phyloP scores from a whole-genome alignment of 2,888 invertebrate species.

The Lamellibrachia satsuma region DNA sequence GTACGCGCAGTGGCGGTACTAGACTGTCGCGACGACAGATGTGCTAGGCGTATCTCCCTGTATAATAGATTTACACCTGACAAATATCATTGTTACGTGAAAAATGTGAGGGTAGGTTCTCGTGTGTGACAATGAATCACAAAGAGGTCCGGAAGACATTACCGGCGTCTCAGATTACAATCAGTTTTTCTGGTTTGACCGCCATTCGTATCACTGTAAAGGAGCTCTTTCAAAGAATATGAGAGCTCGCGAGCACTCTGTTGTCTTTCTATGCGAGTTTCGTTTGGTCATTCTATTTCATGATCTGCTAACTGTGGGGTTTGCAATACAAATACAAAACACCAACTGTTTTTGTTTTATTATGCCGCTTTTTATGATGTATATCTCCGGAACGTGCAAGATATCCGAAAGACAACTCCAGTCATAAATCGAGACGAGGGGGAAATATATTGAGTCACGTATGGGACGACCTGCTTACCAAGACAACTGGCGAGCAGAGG shows the following conservation, averaged over 20 bases:
- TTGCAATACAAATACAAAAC: not conserved
- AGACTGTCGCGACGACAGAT: not conserved
- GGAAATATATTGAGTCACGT: no score
- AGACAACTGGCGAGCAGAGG: no score
- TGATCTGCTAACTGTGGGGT: not conserved
- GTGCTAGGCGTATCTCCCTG: not conserved
- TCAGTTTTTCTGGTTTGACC: not conserved
- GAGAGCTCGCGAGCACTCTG: not conserved
- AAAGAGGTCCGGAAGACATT: conserved; percentile 3
- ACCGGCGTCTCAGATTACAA: not conserved
- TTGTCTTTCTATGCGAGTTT: not conserved
- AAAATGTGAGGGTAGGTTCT: not conserved
- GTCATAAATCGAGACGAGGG: no score
- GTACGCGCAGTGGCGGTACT: not conserved
- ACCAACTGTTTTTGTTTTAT: not conserved
- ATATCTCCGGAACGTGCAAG: no score
- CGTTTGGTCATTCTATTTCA: not conserved
- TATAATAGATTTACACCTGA: not conserved
- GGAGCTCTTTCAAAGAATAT: not conserved
- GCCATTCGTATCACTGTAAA: not conserved
- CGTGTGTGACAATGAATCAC: not conserved
- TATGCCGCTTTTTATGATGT: no score
- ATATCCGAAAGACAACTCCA: no score
- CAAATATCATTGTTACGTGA: not conserved
- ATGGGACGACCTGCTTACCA: no score